Base-by-base conservation (phyloP, 2,113 vertebrate species). In the Dromas ardeola region DNA sequence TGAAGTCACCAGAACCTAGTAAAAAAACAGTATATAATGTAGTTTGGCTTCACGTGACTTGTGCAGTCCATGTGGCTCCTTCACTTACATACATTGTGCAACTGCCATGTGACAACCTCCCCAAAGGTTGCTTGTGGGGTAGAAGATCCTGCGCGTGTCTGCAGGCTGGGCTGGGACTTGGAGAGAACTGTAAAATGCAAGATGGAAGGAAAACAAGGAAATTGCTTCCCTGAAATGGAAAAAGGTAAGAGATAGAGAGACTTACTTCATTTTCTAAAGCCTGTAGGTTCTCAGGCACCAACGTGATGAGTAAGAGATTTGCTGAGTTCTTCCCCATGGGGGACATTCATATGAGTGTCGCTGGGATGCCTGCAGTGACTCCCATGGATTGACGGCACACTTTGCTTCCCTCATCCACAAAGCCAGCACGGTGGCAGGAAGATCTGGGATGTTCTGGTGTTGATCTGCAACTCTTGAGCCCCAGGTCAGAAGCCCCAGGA, bases 41-140 rank as follows among this genome's bases (percentile, higher is more conserved):
- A 59, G 45, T 43, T 62, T 49, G 50, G 40, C 10, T 61, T 81
- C 6, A 2, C 27, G 50, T 22, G 50, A 25, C 65, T 66, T 45
- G 20, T 58, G 78, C 69, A 45, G 21, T 22, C 38, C 34, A 7
- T 3, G 6, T 8, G 36, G 67, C 25, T 62, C 32, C 55, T 70
- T 76, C 29, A 38, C 21, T 49, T 16, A 21, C 0, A 0, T 23
- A 38, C 2, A 0, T 9, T 14, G 8, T 55, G 58, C 49, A 90
- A 5, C 38, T 67, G 82, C 17, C 61, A 22, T 2, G 2, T 14
- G 52, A 40, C 9, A 40, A 21, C 42, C 22, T 66, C 30, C 32
- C n/a, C 10, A 15, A 23, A 71, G 9, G 18, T 32, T 49, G 1
- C 21, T 38, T n/a, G 42, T 1, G 8, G 70, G 38, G 49, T 29